Evolutionary conservation across 2,113 vertebrate species (phyloP).

Genomic region (Bostrychus sinensis): DNA sequence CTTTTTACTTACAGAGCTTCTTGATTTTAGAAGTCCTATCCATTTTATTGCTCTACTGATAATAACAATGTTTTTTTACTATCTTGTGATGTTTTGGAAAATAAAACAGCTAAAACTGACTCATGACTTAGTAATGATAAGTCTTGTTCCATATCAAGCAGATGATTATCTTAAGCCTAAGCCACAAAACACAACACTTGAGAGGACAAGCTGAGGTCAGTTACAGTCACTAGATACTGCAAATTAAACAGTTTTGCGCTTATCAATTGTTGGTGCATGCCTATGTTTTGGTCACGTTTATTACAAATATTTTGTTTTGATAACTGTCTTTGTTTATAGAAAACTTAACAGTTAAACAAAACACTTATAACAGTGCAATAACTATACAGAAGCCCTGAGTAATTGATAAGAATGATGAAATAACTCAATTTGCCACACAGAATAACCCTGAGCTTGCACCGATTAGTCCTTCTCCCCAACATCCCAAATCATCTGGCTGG

Average conservation of each 20-base stretch:
- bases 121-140: slow-evolving; percentile 29
- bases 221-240: background rate
- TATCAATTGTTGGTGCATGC: background rate
- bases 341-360: background rate
- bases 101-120: slow-evolving; percentile 33
- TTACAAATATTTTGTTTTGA: no score
- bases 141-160: slow-evolving; percentile 49
- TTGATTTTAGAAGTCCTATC: background rate
- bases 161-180: slow-evolving; percentile 68
- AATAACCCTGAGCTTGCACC: slow-evolving; percentile 53
- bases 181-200: slow-evolving; percentile 55
- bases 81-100: slow-evolving; percentile 17
- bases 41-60: no score
- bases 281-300: background rate
- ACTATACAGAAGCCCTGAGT: no score
- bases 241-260: background rate
- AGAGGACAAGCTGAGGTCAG: slow-evolving; percentile 54
- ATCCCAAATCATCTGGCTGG: slow-evolving; percentile 57
- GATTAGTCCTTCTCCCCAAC: slow-evolving; percentile 40
- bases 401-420: slow-evolving; percentile 21
- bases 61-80: background rate
- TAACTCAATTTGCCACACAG: slow-evolving; percentile 57
- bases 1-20: background rate
- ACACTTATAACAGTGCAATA: no score
- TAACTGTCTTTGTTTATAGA: no score